phyloP scores from a whole-genome alignment of 2,113 vertebrate genomes.

The Clarias gariepinus region DNA sequence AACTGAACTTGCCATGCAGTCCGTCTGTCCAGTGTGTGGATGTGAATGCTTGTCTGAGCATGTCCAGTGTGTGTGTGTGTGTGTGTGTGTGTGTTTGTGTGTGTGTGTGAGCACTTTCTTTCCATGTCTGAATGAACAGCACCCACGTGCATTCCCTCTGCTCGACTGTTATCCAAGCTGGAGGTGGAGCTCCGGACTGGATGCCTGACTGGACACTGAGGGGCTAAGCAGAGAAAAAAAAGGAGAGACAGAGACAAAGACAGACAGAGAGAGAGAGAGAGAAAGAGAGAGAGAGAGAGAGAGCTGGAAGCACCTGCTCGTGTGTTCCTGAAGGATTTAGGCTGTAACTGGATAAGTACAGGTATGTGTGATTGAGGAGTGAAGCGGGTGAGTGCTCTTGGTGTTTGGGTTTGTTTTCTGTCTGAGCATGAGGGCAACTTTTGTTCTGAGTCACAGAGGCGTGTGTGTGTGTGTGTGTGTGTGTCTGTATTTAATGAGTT shows the following conservation, averaged over 20 bases:
- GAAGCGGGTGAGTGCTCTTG: not conserved
- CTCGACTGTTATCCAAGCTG: slow-evolving; percentile 34
- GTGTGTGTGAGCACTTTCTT: slow-evolving; percentile 36
- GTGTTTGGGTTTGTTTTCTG: not conserved
- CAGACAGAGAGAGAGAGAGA: not conserved
- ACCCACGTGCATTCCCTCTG: slow-evolving; percentile 65
- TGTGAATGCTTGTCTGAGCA: slow-evolving; percentile 19
- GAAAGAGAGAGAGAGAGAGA: slow-evolving; percentile 11
- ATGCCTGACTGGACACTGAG: slow-evolving; percentile 26
- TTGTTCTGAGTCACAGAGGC: not conserved
- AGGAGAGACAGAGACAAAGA: not conserved
- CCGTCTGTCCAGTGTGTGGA: slow-evolving; percentile 16
- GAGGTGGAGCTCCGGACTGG: slow-evolving; percentile 46
- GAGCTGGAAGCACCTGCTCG: slow-evolving; percentile 21
- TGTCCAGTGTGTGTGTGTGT: slow-evolving; percentile 30
- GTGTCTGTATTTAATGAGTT: not conserved
- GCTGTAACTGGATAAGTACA: slow-evolving; percentile 20
- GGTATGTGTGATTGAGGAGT: slow-evolving; percentile 6
- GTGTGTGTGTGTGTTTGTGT: slow-evolving; percentile 40
- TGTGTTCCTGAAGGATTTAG: slow-evolving; percentile 9
- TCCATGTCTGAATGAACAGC: slow-evolving; percentile 41
- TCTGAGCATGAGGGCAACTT: not conserved
- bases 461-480: slow-evolving; percentile 19
- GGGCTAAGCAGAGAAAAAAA: not conserved
- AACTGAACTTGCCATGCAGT: not conserved